Base-by-base conservation (phyloP, 2,888 invertebrate species). In the Clitarchus hookeri region DNA sequence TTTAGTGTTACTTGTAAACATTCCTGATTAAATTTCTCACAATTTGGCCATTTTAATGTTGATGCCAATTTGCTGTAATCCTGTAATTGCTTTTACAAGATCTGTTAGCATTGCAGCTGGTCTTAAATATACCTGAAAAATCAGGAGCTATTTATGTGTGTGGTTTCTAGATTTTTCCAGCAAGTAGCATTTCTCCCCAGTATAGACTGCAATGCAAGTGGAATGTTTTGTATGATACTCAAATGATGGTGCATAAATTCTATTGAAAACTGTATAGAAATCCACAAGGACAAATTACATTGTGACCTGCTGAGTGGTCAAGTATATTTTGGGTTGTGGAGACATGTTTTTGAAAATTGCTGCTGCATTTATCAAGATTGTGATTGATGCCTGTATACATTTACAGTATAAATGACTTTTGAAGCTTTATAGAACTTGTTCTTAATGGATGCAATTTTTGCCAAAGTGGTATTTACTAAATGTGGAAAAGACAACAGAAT, bases 211-310 rank as follows among this genome's bases (percentile, higher is more conserved):
- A 87, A 85, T 83, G 87, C 87, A 87, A 87, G 87, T 88, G 88
- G 87, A 87, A 88, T 88, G 88, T 88, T 88, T 88, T 88, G 88
- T 88, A 88, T 88, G 88, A 88, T 88, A 88, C 88, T 88, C 88
- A 88, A 88, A 87, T 87, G 87, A 88, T 88, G 88, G 88, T 88
- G 88, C 88, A 88, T 88, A 87, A 88, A 88, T 88, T 88, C 87
- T 87, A 88, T 87, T 87, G 86, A 79, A 87, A 87, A 86, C 85
- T 88, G 87, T 88, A 88, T 87, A 88, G 88, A 85, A 84, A 87
- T 88, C 87, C 87, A 87, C 85, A 85, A 84, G 85, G 87, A 88
- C 87, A 88, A 85, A 85, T 88, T 86, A 87, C 83, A 86, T 88
- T 87, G 87, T 87, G 84, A 82, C 85, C 86, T 87, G 87, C 87